These are phyloP conservation scores for Colletes latitarsis DNA, from an alignment of 1,140 invertebrate genomes.

Conservation along the genomic window DNA sequence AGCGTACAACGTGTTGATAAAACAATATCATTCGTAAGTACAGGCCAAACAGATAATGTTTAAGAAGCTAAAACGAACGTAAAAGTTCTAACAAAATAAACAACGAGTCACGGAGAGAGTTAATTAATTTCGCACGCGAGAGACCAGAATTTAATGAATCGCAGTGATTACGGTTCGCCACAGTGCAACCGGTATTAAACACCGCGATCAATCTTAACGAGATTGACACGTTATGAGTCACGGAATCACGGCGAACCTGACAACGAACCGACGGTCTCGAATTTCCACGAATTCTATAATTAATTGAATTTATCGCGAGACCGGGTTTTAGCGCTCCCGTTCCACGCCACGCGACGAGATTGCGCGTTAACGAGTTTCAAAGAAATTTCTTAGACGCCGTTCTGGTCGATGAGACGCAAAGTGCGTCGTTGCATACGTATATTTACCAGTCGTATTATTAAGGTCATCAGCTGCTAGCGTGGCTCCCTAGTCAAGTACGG, in stretches of 20 bases:
- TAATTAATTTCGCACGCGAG: background rate
- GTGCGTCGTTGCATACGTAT: constrained; percentile 12
- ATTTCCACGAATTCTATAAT: constrained; percentile 26
- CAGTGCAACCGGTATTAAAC: background rate
- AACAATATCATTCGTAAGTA: too few species aligned
- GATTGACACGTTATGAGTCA: constrained; percentile 24
- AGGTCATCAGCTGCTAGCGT: constrained; percentile 53
- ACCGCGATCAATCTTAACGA: constrained; percentile 10
- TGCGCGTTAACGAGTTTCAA: constrained; percentile 10
- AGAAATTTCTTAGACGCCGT: background rate
- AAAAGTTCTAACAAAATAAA: too few species aligned
- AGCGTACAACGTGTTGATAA: too few species aligned
- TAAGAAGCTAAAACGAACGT: too few species aligned
- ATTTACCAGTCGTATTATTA: constrained; percentile 43
- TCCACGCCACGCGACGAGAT: background rate
- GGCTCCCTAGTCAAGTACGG: constrained; percentile 54
- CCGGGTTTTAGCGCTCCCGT: too few species aligned
- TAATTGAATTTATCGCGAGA: constrained; percentile 12
- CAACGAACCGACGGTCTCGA: background rate
- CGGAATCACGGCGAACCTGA: constrained; percentile 21
- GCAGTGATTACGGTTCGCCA: background rate
- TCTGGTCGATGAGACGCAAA: constrained; percentile 19
- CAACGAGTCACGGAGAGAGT: too few species aligned
- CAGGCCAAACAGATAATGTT: too few species aligned
- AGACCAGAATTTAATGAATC: background rate